A percentile compares a stretch with the other conserved stretches of the same genome.
These are phyloP conservation scores for Chionodraco myersi DNA, from an alignment of 2,113 vertebrate species.

Conservation along the genomic window DNA sequence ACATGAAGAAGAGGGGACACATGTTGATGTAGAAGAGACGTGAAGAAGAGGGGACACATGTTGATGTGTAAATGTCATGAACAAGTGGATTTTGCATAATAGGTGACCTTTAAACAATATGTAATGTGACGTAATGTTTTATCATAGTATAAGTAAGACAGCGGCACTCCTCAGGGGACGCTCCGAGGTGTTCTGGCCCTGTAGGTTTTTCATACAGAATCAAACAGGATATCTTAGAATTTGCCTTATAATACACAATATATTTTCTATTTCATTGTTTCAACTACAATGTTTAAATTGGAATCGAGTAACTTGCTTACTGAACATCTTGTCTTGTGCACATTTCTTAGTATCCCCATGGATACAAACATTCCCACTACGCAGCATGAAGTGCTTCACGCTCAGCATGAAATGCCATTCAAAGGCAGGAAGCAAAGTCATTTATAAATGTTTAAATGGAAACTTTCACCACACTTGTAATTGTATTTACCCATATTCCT, in stretches of 20 bases:
- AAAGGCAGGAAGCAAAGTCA: not conserved
- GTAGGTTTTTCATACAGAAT: not conserved
- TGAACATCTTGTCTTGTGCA: not conserved
- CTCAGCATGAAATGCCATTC: constrained; percentile 7
- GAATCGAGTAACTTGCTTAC: not conserved
- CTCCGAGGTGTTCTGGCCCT: not conserved
- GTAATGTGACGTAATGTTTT: no score
- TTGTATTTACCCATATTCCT: not conserved
- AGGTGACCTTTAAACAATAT: no score
- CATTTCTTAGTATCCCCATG: not conserved
- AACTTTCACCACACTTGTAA: not conserved
- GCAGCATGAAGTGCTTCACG: constrained; percentile 6
- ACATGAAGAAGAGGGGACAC: no score
- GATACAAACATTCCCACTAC: not conserved
- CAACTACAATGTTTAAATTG: not conserved
- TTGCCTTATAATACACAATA: no score
- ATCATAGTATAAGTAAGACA: no score
- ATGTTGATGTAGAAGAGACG: no score
- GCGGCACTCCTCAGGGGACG: not conserved
- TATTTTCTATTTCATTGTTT: not conserved
- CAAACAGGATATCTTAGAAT: not conserved
- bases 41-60: no score
- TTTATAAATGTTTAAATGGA: not conserved
- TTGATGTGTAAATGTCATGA: no score
- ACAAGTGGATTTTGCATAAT: no score